Evolutionary conservation across 2,888 invertebrate genomes (phyloP).

Genomic region (Heliothis peltigera): DNA sequence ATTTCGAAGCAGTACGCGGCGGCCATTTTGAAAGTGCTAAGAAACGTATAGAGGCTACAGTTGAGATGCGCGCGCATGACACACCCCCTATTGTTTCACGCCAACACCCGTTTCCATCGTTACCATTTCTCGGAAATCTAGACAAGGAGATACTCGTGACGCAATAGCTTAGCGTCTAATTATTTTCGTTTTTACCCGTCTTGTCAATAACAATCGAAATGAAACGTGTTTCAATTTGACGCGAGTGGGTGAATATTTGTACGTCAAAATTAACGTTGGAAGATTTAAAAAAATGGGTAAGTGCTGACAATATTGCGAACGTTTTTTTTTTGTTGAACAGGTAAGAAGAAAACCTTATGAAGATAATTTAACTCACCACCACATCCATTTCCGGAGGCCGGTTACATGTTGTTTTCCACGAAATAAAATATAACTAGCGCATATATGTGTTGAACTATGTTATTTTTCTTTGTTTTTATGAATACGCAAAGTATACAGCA

Average conservation of each 20-base stretch:
- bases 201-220: neutral
- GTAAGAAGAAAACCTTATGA: neutral
- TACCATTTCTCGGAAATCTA: constrained; percentile 38
- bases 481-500: constrained; percentile 8
- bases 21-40: constrained; percentile 14
- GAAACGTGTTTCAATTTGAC: neutral
- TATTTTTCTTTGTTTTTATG: neutral
- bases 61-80: constrained; percentile 36
- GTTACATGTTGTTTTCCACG: neutral
- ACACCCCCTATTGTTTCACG: constrained; percentile 2
- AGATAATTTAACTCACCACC: constrained; percentile 9
- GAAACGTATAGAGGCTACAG: constrained; percentile 1
- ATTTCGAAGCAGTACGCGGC: constrained; percentile 1
- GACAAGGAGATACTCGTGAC: neutral
- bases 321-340: neutral
- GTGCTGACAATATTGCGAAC: neutral
- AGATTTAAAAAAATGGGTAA: neutral
- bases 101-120: constrained; percentile 21
- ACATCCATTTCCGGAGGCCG: constrained; percentile 1
- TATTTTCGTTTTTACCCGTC: neutral
- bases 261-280: neutral
- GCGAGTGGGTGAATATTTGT: neutral
- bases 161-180: neutral
- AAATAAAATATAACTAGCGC: constrained; percentile 12
- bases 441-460: constrained; percentile 5